Base-by-base conservation (phyloP, 2,797 vertebrate species). In the Champsocephalus esox region DNA sequence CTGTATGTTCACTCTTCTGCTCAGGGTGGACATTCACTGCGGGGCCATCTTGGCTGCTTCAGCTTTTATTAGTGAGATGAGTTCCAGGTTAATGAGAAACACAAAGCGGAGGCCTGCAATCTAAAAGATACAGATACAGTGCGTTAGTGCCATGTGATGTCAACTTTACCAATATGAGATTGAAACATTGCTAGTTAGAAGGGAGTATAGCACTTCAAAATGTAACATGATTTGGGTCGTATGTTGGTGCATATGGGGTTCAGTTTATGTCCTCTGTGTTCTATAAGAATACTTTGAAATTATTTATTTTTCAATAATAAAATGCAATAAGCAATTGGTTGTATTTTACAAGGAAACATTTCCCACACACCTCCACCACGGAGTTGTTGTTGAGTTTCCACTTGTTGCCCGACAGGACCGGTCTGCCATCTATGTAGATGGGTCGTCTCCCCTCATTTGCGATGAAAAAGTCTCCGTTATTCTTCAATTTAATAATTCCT, bases 311-410 rank as follows among this genome's bases (percentile, higher is more conserved):
- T 38, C 34, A 38, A 38, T 38, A 38, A 38, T 38, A 38, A 38
- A 38, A 38, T 38, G 5, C 34, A 38, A 38, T 9, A 6, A 34
- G 5, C 34, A 34, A 34, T 34, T 34, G 6, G 6, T 38, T 38
- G 1, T 38, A 38, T 38, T 38, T 38, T 8, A 38, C 34, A 38
- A 38, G 6, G 8, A 38, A 38, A 24, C 44, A 28, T 2, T 2
- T 3, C 59, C 7, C n/a, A 86, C 86, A 81, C 81, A 98, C 98
- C 95, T 99, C 98, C 68, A 99, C 96, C 67, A 99, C 98, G 0
- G 97, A 98, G 90, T 99, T 99, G 92, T 99, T 98, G 93, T 96
- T 98, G 50, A 99, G 96, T 82, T 98, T 97, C 97, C 98, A 99
- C 72, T 98, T 98, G 94, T 95, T 98, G 12, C 97, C 97, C 0